Evolutionary conservation across 2,888 invertebrate species (phyloP).

Genomic region (Lepetodrilus schrolli): DNA sequence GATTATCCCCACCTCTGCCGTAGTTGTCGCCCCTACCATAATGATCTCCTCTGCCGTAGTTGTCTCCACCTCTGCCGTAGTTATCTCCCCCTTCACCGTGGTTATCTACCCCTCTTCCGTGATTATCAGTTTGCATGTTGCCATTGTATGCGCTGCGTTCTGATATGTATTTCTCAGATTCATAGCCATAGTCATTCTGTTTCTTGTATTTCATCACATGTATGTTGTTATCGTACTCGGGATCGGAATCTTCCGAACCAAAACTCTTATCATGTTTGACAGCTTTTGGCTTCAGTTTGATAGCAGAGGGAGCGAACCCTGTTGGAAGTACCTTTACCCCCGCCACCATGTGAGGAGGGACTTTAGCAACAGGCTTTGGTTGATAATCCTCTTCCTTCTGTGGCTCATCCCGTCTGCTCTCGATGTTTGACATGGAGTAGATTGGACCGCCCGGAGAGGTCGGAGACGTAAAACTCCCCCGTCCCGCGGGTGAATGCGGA

Average conservation of each 20-base stretch:
- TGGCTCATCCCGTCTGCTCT: conserved; percentile 43
- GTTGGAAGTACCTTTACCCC: conserved; percentile 68
- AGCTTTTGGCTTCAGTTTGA: conserved; percentile 43
- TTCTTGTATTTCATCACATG: conserved; percentile 38
- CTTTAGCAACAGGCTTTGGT: conserved; percentile 65
- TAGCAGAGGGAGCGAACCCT: conserved; percentile 37
- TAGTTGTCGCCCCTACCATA: conserved; percentile 7
- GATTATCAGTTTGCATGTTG: conserved; percentile 32
- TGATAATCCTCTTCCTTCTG: conserved; percentile 29
- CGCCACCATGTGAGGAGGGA: conserved; percentile 64
- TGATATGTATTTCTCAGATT: not conserved
- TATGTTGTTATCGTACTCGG: conserved; percentile 41
- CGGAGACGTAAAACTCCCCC: not conserved
- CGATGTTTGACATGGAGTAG: conserved; percentile 64
- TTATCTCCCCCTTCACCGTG: conserved; percentile 24
- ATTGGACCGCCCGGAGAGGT: conserved; percentile 38
- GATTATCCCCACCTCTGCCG: conserved; percentile 31
- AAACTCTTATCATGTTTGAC: conserved; percentile 26
- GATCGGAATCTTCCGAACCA: conserved; percentile 30
- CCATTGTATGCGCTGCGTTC: conserved; percentile 34
- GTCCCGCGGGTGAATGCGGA: not conserved
- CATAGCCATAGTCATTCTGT: conserved; percentile 7
- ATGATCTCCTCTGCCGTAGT: not conserved
- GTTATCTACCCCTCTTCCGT: conserved; percentile 29
- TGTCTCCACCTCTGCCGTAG: not conserved